Conservation (phyloP, 2,888 invertebrate genomes). For the Fragum fragum region DNA sequence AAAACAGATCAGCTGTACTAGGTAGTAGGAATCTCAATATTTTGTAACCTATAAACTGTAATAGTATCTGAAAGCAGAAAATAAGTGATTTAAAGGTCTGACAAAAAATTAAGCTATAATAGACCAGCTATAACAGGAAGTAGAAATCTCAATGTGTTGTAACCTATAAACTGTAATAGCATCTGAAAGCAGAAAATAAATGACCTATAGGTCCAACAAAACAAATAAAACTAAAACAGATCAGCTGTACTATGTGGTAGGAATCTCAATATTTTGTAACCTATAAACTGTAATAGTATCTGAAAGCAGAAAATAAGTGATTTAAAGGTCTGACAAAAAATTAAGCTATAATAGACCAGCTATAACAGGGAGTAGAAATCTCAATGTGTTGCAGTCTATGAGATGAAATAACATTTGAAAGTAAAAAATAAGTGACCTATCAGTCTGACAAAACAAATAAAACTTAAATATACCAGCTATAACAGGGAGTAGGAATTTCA, state of each 20-base stretch:
- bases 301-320: constrained; percentile 89
- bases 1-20: constrained; percentile 90
- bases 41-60: constrained; percentile 96
- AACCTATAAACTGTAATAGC: constrained; percentile 94
- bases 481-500: constrained; percentile 94
- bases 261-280: constrained; percentile 97
- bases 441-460: no score
- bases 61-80: constrained; percentile 88
- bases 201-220: no score
- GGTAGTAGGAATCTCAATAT: constrained; percentile 95
- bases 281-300: constrained; percentile 92
- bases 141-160: constrained; percentile 96
- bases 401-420: constrained; percentile 93
- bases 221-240: constrained; percentile 87
- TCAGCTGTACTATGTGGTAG: constrained; percentile 92
- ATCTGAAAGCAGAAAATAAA: constrained; percentile 88
- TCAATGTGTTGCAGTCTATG: constrained; percentile 95
- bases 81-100: no score
- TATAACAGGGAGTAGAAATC: constrained; percentile 95
- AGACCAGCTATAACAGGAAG: constrained; percentile 93
- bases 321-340: no score
- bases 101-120: constrained; percentile 90
- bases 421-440: constrained; percentile 61
- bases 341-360: constrained; percentile 91
- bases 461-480: constrained; percentile 89